phyloP scores from a whole-genome alignment of 2,888 invertebrate species.

The Melanostoma scalare region DNA sequence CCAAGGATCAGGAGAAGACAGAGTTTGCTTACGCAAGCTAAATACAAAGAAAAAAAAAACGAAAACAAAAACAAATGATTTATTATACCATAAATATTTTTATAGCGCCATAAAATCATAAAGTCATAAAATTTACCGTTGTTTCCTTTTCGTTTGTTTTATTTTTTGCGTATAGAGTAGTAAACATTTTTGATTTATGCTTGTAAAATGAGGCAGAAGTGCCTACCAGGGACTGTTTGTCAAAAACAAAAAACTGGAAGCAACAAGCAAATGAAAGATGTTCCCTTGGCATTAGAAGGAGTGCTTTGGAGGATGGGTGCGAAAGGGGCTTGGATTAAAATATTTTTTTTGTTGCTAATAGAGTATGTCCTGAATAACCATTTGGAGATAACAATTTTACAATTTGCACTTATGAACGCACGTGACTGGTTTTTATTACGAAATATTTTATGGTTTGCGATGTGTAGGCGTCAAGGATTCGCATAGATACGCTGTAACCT shows the following conservation, averaged over 20 bases:
- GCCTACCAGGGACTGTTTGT: conserved; percentile 35
- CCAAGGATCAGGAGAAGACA: conserved; percentile 14
- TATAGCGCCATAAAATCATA: conserved; percentile 71
- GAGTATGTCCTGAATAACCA: conserved; percentile 58
- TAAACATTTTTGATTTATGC: conserved; percentile 69
- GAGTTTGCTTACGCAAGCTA: conserved; percentile 60
- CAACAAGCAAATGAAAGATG: conserved; percentile 49
- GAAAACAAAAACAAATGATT: conserved; percentile 65
- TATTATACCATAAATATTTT: conserved; percentile 71
- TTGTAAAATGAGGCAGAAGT: conserved; percentile 65
- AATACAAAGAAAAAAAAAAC: conserved; percentile 45
- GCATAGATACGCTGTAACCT: background rate
- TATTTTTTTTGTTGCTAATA: conserved; percentile 45
- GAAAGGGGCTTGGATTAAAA: conserved; percentile 34
- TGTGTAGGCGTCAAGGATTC: conserved; percentile 24
- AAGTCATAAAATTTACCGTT: conserved; percentile 69
- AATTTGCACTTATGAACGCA: conserved; percentile 59
- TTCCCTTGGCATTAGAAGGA: background rate
- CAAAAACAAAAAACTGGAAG: background rate
- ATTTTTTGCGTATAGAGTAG: conserved; percentile 39
- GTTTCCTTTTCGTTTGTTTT: conserved; percentile 26
- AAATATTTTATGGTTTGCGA: conserved; percentile 31
- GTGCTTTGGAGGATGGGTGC: conserved; percentile 32
- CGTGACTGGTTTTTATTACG: conserved; percentile 60
- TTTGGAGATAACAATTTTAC: conserved; percentile 54